A percentile compares a stretch with the other conserved stretches of the same genome.
Conservation (phyloP, 2,797 vertebrate genomes). For the Mormyrus hasselquistii region DNA sequence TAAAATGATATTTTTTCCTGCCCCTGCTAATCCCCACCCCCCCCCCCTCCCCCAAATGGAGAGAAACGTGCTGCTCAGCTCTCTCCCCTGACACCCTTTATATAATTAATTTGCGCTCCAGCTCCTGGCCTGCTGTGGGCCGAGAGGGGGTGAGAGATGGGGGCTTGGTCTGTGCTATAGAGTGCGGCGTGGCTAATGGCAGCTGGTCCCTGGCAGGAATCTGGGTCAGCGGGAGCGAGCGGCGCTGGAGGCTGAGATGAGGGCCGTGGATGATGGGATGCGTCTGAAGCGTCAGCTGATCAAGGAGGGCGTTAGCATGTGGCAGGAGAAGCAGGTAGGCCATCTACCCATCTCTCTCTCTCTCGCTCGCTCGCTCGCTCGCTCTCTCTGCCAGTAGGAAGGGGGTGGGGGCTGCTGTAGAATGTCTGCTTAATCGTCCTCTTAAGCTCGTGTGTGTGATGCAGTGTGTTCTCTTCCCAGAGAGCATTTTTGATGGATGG, state of each 20-base stretch:
- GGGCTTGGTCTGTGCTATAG: constrained; percentile 1
- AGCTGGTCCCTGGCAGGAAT: constrained; percentile 47
- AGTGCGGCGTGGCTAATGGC: constrained; percentile 11
- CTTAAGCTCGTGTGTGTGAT: neutral
- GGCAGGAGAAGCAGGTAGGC: constrained; percentile 62
- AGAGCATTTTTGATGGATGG: neutral
- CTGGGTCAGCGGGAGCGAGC: constrained; percentile 58
- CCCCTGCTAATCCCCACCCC: neutral
- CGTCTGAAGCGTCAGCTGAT: constrained; percentile 60
- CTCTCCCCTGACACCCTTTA: neutral
- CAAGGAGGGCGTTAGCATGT: constrained; percentile 60
- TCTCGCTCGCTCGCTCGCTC: neutral
- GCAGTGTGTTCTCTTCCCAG: neutral
- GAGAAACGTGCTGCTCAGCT: neutral
- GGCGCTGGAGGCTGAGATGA: constrained; percentile 60
- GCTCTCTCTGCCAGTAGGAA: neutral
- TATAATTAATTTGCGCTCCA: neutral
- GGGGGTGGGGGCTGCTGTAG: constrained; percentile 33
- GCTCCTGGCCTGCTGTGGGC: neutral
- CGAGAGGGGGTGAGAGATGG: neutral
- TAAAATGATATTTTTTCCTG: neutral
- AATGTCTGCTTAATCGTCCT: neutral
- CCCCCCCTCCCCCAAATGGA: neutral
- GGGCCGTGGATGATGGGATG: constrained; percentile 58
- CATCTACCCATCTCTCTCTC: neutral